Evolutionary conservation across 2,888 invertebrate genomes (phyloP).

Genomic region (Drosophila fulvimacula): DNA sequence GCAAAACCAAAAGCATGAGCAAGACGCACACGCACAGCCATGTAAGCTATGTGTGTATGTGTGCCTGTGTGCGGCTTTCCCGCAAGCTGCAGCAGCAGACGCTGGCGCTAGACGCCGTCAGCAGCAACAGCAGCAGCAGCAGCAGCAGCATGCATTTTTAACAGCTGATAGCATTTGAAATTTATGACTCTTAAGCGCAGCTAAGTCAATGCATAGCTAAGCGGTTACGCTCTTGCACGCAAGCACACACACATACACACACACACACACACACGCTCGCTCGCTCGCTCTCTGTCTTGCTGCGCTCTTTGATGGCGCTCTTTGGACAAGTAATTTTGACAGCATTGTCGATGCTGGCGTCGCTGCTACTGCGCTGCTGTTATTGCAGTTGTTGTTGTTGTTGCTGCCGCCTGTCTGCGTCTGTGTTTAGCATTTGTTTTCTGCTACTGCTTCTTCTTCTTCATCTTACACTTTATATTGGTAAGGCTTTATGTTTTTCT

Average conservation of each 20-base stretch:
- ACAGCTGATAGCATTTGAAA: conserved; percentile 73
- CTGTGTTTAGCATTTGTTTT: conserved; percentile 24
- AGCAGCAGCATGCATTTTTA: conserved; percentile 55
- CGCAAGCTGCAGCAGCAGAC: conserved; percentile 45
- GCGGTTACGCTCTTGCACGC: conserved; percentile 17
- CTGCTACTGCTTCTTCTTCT: conserved; percentile 5
- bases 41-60: conserved; percentile 1
- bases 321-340: conserved; percentile 35
- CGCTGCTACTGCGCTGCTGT: not conserved
- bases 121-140: conserved; percentile 32
- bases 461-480: not conserved
- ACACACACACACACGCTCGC: not conserved
- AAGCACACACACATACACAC: conserved; percentile 5
- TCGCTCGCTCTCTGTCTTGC: conserved; percentile 10
- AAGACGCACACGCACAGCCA: conserved; percentile 11
- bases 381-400: conserved; percentile 12
- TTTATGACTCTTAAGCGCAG: conserved; percentile 61
- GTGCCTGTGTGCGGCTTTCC: conserved; percentile 36
- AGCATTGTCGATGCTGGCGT: conserved; percentile 19
- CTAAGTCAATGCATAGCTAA: conserved; percentile 4
- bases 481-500: not conserved
- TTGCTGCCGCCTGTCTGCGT: conserved; percentile 38
- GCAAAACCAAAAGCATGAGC: not conserved
- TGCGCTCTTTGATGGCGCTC: conserved; percentile 43
- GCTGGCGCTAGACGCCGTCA: conserved; percentile 24